These are phyloP conservation scores for Yponomeuta plumbellus DNA, from an alignment of 2,888 invertebrate genomes.

Conservation along the genomic window DNA sequence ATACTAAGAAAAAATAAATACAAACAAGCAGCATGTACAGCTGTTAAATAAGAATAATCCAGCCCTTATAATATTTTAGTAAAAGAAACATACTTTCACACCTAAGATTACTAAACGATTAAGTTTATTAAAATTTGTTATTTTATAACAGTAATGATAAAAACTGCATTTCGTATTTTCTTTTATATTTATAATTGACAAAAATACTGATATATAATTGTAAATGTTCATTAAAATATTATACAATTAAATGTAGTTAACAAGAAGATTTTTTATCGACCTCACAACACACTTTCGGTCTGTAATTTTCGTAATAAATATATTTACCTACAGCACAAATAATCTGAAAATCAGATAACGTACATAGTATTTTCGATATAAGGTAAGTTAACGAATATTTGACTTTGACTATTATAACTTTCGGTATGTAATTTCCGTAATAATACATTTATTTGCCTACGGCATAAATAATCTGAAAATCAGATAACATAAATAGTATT, in stretches of 20 bases:
- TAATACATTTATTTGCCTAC: too few species aligned
- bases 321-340: too few species aligned
- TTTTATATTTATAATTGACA: not conserved
- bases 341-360: too few species aligned
- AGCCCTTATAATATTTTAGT: not conserved
- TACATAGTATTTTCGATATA: too few species aligned
- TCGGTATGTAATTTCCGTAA: too few species aligned
- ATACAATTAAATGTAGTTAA: not conserved
- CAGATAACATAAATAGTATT: too few species aligned
- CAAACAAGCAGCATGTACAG: constrained; percentile 11
- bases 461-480: too few species aligned
- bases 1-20: not conserved
- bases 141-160: not conserved
- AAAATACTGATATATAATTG: not conserved
- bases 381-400: too few species aligned
- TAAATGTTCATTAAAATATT: not conserved
- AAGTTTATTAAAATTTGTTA: not conserved
- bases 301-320: too few species aligned
- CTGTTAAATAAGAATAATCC: not conserved
- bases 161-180: not conserved
- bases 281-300: not conserved
- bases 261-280: not conserved
- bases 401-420: too few species aligned
- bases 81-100: not conserved
- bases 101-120: not conserved